Evolutionary conservation across 37 sponge, comb jelly and placozoan genomes (phyloP).

Genomic region (Lycopodina hypogea): DNA sequence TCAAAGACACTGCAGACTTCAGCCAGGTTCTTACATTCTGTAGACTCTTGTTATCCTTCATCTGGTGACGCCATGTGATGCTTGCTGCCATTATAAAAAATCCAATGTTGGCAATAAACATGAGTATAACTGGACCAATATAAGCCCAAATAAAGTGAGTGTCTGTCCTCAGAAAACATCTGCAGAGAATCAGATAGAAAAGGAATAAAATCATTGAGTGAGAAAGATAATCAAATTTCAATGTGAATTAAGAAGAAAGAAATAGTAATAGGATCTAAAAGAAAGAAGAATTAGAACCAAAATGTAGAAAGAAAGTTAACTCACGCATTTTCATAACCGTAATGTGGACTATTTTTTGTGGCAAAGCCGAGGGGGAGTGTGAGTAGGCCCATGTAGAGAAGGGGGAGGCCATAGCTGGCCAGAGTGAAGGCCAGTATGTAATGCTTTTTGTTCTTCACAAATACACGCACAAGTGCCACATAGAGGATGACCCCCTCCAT

Average conservation of each 20-base stretch:
- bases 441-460: conserved; percentile 14
- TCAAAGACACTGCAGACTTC: conserved; percentile 41
- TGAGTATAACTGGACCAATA: conserved; percentile 58
- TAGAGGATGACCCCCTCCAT: conserved; percentile 75
- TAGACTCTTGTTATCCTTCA: neutral
- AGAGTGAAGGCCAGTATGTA: conserved; percentile 21
- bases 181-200: neutral
- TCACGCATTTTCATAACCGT: conserved; percentile 13
- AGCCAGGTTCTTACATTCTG: conserved; percentile 28
- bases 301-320: neutral
- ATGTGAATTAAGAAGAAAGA: too few relatives aligned
- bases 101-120: conserved; percentile 36
- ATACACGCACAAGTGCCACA: conserved; percentile 58
- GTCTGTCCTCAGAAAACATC: conserved; percentile 43
- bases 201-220: neutral
- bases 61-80: conserved; percentile 44
- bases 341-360: neutral
- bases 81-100: conserved; percentile 49
- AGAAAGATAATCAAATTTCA: neutral
- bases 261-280: too few relatives aligned
- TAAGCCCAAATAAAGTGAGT: conserved; percentile 52
- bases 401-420: conserved; percentile 32
- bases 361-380: conserved; percentile 30
- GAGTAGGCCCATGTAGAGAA: conserved; percentile 24
- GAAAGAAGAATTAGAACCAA: too few relatives aligned